Conservation (phyloP, 2,113 vertebrate genomes). For the Himantopus leucocephalus region DNA sequence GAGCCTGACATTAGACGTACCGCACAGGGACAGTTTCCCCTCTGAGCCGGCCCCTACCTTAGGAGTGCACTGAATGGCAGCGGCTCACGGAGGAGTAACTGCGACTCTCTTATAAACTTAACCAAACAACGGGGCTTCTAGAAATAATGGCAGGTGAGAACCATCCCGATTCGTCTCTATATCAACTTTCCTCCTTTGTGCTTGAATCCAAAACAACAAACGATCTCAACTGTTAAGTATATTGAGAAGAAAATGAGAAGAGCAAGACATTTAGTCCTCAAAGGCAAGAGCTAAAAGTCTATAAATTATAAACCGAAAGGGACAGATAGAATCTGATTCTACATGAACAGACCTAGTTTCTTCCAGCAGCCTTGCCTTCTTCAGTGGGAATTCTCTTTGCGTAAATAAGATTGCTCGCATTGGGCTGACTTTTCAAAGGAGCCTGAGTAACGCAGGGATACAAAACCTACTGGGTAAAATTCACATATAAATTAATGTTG, state of each 20-base stretch:
- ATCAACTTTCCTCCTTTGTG: not conserved
- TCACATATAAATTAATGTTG: not conserved
- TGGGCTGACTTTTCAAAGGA: conserved; percentile 11
- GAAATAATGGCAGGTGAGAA: not conserved
- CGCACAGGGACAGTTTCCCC: no score
- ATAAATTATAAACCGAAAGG: not conserved
- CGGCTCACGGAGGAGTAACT: not conserved
- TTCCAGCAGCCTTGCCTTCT: not conserved
- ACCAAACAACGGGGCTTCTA: not conserved
- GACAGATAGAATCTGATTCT: not conserved
- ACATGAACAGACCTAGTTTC: not conserved
- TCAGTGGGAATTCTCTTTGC: not conserved
- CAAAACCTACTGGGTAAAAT: not conserved
- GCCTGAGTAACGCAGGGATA: not conserved
- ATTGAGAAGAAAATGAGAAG: not conserved
- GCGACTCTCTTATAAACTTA: not conserved
- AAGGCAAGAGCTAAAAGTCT: not conserved
- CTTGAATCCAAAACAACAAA: not conserved
- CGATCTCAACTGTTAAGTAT: not conserved
- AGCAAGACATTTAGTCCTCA: not conserved
- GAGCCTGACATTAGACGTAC: fast-evolving
- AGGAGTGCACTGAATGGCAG: not conserved
- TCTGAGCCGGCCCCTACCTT: not conserved
- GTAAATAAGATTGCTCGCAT: not conserved
- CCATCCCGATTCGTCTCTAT: not conserved